Evolutionary conservation across 2,888 invertebrate species (phyloP).

Genomic region (Blomia tropicalis): DNA sequence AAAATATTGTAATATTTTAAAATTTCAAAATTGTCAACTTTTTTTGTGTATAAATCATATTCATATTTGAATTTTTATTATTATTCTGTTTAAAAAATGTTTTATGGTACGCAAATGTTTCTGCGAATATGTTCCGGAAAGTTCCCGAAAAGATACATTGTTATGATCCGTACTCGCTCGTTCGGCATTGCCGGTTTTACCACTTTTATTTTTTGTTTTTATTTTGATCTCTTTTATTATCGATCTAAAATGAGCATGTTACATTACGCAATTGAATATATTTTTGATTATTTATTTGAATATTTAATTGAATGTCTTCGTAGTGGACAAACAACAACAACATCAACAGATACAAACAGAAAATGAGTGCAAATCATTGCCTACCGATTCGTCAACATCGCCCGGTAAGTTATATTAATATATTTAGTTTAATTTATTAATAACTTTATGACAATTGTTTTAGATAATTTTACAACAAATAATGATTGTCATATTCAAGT

Average conservation of each 20-base stretch:
- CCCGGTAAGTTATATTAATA: neutral
- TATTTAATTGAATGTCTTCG: neutral
- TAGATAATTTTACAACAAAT: neutral
- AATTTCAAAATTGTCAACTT: too few relatives aligned
- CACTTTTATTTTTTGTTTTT: neutral
- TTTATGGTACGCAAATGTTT: too few relatives aligned
- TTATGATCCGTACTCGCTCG: too few relatives aligned
- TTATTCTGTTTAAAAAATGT: too few relatives aligned
- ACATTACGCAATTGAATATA: neutral
- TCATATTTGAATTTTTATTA: too few relatives aligned
- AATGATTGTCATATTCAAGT: neutral
- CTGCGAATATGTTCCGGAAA: too few relatives aligned
- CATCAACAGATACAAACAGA: neutral
- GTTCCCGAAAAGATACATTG: too few relatives aligned
- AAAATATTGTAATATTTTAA: too few relatives aligned
- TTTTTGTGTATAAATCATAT: too few relatives aligned
- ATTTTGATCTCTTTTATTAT: neutral
- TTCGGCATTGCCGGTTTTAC: too few relatives aligned
- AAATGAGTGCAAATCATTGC: neutral
- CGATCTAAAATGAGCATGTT: neutral
- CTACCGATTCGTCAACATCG: neutral
- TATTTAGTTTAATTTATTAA: too few relatives aligned
- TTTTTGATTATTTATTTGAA: constrained; percentile 2
- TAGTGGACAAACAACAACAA: neutral
- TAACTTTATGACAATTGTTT: too few relatives aligned